These are phyloP conservation scores for Crypturellus tataupa DNA, from an alignment of 2,797 vertebrate species.

Conservation along the genomic window DNA sequence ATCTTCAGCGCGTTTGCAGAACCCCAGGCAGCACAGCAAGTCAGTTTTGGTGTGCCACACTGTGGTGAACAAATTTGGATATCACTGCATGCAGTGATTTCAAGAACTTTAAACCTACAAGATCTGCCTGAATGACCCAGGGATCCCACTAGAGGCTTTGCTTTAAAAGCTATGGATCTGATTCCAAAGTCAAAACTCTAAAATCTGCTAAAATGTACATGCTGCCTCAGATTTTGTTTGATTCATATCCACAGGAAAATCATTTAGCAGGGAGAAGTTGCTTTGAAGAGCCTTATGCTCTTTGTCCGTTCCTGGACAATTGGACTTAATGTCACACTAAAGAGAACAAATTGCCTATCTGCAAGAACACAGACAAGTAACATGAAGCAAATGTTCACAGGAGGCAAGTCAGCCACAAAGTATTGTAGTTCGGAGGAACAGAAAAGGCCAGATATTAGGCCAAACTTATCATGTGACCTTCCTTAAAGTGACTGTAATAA, in stretches of 20 bases:
- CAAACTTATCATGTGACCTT: background rate
- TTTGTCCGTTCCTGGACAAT: background rate
- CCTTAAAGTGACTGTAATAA: background rate
- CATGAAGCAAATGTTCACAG: background rate
- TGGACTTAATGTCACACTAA: background rate
- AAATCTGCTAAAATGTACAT: background rate
- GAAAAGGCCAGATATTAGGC: slow-evolving; percentile 4
- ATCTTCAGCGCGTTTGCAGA: background rate
- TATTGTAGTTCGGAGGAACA: background rate
- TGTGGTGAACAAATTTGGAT: background rate
- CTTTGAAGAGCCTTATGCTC: background rate
- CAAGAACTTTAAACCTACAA: background rate
- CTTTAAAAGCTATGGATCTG: background rate
- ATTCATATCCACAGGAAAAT: background rate
- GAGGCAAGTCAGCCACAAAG: background rate
- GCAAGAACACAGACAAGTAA: background rate
- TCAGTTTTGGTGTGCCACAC: background rate
- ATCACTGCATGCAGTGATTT: background rate
- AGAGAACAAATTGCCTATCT: background rate
- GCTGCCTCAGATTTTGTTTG: background rate
- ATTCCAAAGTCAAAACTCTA: background rate
- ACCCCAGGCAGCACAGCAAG: background rate
- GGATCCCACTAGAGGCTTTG: rapidly evolving
- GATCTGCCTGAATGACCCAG: background rate
- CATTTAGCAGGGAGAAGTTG: background rate